Evolutionary conservation across 2,113 vertebrate genomes (phyloP).

Genomic region (Nycticebus coucang): DNA sequence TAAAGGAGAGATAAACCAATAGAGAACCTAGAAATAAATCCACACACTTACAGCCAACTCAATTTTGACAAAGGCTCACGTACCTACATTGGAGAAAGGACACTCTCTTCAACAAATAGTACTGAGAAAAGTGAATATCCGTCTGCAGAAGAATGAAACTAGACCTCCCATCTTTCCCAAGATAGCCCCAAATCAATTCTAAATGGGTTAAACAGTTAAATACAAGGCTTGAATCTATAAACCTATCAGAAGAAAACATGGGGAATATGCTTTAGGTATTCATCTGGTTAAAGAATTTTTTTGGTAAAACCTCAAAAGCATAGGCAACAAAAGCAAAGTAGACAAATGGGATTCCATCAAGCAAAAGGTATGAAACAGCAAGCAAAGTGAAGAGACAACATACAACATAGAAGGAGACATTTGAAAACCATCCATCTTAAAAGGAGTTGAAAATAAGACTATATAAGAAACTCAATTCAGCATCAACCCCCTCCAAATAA

Average conservation of each 20-base stretch:
- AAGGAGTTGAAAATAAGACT: not conserved
- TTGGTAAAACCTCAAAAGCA: not conserved
- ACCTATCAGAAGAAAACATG: not conserved
- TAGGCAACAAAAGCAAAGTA: not conserved
- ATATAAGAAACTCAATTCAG: not conserved
- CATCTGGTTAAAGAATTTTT: not conserved
- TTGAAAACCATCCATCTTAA: not conserved
- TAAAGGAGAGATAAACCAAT: conserved; percentile 40
- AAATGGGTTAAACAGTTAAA: not conserved
- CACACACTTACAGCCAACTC: not conserved
- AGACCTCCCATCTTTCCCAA: not conserved
- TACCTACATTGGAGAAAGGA: not conserved
- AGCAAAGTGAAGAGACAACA: not conserved
- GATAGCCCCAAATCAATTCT: not conserved
- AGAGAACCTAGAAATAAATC: not conserved
- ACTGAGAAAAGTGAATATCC: not conserved
- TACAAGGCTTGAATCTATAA: not conserved
- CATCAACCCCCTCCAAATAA: not conserved
- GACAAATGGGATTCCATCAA: not conserved
- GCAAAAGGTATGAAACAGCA: not conserved
- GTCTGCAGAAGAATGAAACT: not conserved
- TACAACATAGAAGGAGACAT: not conserved
- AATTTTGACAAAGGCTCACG: not conserved
- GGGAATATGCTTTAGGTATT: not conserved
- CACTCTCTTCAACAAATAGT: not conserved